A percentile compares a stretch with the other conserved stretches of the same genome.
Conservation (phyloP, 2,113 vertebrate genomes). For the Triplophysa tibetana region DNA sequence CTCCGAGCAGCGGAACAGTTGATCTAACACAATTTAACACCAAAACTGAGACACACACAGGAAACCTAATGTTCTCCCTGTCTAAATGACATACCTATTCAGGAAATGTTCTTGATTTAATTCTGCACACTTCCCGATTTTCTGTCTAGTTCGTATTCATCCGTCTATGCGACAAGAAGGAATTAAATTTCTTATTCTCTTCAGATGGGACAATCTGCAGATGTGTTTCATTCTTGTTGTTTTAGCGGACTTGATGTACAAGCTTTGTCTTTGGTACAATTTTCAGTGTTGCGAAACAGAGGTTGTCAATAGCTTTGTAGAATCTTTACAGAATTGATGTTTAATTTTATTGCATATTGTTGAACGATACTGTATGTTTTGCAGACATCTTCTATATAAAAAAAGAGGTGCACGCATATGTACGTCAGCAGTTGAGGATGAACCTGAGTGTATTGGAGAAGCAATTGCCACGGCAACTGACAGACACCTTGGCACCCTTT, state of each 20-base stretch:
- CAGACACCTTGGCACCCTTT: conserved; percentile 31
- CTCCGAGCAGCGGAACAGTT: not conserved
- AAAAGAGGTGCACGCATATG: not conserved
- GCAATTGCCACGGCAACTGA: conserved; percentile 47
- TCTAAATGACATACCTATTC: conserved; percentile 26
- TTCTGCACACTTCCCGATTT: not conserved
- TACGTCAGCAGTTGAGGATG: conserved; percentile 19
- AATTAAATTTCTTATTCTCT: conserved; percentile 16
- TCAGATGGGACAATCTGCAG: conserved; percentile 12
- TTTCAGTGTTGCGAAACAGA: no score
- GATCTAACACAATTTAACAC: conserved; percentile 21
- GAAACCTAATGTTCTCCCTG: not conserved
- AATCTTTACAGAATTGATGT: no score
- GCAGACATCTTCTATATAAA: not conserved
- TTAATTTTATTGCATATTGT: not conserved
- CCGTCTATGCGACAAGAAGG: conserved; percentile 6
- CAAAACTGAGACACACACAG: not conserved
- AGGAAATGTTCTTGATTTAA: conserved; percentile 27
- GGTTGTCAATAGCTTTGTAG: no score
- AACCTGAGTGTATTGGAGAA: conserved; percentile 35
- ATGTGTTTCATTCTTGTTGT: not conserved
- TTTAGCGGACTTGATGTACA: not conserved
- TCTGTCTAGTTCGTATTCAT: conserved; percentile 22
- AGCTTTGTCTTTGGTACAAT: no score
- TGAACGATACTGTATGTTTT: not conserved